phyloP scores from a whole-genome alignment of 2,797 vertebrate species.

The Sebastes steindachneri region DNA sequence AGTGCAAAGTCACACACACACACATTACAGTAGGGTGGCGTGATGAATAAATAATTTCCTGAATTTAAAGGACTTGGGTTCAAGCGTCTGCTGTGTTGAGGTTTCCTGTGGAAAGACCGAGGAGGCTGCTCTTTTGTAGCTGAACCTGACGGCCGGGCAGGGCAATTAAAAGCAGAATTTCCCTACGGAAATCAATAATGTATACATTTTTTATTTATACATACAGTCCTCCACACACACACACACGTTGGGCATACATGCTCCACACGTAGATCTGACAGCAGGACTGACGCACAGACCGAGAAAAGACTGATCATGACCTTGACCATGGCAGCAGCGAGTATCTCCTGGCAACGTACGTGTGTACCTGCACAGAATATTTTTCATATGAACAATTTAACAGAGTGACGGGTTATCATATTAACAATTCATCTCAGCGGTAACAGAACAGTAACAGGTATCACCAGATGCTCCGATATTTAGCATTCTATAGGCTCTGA shows the following conservation, averaged over 20 bases:
- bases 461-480: background rate
- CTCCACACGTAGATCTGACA: conserved; percentile 23
- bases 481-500: conserved; percentile 4
- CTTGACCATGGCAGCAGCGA: conserved; percentile 28
- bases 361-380: conserved; percentile 5
- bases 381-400: conserved; percentile 15
- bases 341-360: conserved; percentile 20
- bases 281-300: background rate
- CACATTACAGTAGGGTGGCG: conserved; percentile 6
- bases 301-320: conserved; percentile 36
- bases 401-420: conserved; percentile 6
- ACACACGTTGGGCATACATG: background rate
- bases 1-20: conserved; percentile 53
- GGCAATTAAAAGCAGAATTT: conserved; percentile 48
- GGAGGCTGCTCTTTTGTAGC: background rate
- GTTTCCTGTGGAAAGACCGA: background rate
- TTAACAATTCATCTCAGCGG: conserved; percentile 22
- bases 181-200: conserved; percentile 49
- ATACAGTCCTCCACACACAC: conserved; percentile 25
- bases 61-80: conserved; percentile 13
- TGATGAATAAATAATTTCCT: conserved; percentile 14
- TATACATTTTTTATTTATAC: conserved; percentile 45
- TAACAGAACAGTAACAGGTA: background rate
- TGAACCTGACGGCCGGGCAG: conserved; percentile 31
- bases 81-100: background rate